Evolutionary conservation across 1,140 invertebrate genomes (phyloP).

Genomic region (Papilio glaucus): DNA sequence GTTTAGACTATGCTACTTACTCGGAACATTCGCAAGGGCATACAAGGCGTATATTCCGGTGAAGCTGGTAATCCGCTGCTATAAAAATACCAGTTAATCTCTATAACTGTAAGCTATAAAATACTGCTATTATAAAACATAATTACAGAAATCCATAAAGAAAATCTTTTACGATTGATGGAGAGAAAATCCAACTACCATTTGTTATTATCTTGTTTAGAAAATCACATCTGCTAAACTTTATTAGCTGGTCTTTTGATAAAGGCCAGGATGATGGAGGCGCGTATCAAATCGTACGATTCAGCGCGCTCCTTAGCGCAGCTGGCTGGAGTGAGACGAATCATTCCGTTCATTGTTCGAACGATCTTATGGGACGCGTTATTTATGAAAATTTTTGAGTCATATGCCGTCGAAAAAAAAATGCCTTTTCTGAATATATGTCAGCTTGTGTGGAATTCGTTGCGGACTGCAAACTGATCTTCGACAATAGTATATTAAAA

Average conservation of each 20-base stretch:
- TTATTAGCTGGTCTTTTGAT: conserved; percentile 78
- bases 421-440: conserved; percentile 60
- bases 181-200: conserved; percentile 51
- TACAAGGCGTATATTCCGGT: not conserved
- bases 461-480: conserved; percentile 46
- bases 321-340: conserved; percentile 77
- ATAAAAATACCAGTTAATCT: not conserved
- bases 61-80: not conserved
- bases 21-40: not conserved
- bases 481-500: not conserved
- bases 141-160: not conserved
- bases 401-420: conserved; percentile 47
- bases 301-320: conserved; percentile 75
- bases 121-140: not conserved
- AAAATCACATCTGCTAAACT: conserved; percentile 82
- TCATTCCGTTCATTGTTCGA: conserved; percentile 75
- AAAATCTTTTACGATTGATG: conserved; percentile 21
- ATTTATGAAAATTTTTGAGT: conserved; percentile 77
- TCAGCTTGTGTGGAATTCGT: conserved; percentile 77
- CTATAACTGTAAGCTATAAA: not conserved
- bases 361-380: conserved; percentile 64
- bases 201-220: conserved; percentile 81
- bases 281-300: conserved; percentile 79
- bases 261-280: conserved; percentile 76
- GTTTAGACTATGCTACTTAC: not conserved